These are phyloP conservation scores for Chitala chitala DNA, from an alignment of 2,113 vertebrate species.

Conservation along the genomic window DNA sequence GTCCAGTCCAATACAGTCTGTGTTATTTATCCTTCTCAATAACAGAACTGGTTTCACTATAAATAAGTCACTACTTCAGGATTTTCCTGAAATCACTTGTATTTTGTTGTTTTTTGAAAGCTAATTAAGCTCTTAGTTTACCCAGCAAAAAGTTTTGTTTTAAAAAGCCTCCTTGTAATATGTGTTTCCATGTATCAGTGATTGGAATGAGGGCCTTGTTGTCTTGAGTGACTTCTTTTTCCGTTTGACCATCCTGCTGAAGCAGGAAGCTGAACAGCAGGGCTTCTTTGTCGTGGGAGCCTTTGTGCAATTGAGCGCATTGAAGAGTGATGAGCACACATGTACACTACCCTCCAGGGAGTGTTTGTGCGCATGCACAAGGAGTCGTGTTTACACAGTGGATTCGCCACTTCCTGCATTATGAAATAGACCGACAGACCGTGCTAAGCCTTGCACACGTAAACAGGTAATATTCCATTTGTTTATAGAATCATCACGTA, in stretches of 20 bases:
- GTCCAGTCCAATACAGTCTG: neutral
- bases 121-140: constrained; percentile 13
- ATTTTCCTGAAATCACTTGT: neutral
- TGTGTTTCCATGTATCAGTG: neutral
- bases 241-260: neutral
- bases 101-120: constrained; percentile 7
- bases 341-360: too few relatives aligned
- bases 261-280: neutral
- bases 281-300: neutral
- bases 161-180: neutral
- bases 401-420: too few relatives aligned
- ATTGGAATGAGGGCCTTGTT: too few relatives aligned
- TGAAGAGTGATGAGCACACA: neutral
- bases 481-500: too few relatives aligned
- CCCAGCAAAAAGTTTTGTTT: neutral
- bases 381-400: too few relatives aligned
- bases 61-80: neutral
- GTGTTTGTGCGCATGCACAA: too few relatives aligned
- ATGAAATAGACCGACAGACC: too few relatives aligned
- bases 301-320: neutral
- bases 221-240: neutral
- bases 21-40: neutral
- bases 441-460: too few relatives aligned
- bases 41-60: neutral
- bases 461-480: too few relatives aligned